These are phyloP conservation scores for Creontiades dilutus DNA, from an alignment of 2,888 invertebrate species.

Conservation along the genomic window DNA sequence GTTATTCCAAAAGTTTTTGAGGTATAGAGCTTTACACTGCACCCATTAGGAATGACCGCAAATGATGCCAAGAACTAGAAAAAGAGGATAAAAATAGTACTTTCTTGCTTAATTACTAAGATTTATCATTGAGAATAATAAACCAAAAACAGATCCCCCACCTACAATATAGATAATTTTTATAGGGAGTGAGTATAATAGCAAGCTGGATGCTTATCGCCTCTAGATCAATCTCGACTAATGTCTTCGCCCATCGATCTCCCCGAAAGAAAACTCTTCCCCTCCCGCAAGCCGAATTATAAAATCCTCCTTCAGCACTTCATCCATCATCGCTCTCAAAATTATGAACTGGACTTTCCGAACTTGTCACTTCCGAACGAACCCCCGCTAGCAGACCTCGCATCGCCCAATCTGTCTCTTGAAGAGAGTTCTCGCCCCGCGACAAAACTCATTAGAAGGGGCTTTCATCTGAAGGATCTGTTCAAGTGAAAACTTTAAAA, in stretches of 20 bases:
- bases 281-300: slow-evolving; percentile 36
- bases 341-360: slow-evolving; percentile 68
- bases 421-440: slow-evolving; percentile 52
- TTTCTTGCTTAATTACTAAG: too few relatives aligned
- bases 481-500: slow-evolving; percentile 57
- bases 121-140: too few relatives aligned
- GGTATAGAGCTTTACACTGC: too few relatives aligned
- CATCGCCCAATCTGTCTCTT: slow-evolving; percentile 44
- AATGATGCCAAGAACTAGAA: too few relatives aligned
- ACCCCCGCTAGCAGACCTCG: background rate
- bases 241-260: slow-evolving; percentile 57
- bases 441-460: slow-evolving; percentile 61
- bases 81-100: too few relatives aligned
- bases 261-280: slow-evolving; percentile 1
- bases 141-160: too few relatives aligned
- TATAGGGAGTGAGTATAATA: too few relatives aligned
- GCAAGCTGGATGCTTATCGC: background rate
- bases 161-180: too few relatives aligned
- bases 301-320: slow-evolving; percentile 67
- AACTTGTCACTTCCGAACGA: slow-evolving; percentile 62
- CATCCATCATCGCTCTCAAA: slow-evolving; percentile 69
- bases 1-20: too few relatives aligned
- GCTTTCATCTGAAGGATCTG: slow-evolving; percentile 51
- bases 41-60: too few relatives aligned
- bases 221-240: slow-evolving; percentile 50